Evolutionary conservation across 2,113 vertebrate genomes (phyloP).

Genomic region (Sinocyclocheilus maitianheensis): DNA sequence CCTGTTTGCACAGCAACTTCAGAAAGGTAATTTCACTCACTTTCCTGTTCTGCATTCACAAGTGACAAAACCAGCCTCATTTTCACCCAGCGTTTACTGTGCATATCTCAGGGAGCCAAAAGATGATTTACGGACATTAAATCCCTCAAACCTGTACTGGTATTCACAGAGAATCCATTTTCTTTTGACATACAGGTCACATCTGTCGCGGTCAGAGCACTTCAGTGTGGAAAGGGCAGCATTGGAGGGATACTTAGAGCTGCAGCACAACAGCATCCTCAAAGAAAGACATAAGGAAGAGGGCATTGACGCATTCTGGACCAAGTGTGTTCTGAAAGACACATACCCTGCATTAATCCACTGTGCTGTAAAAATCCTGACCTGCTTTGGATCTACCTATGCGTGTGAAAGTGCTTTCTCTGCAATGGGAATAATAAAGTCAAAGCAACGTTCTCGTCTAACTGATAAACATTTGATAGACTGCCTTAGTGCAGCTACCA

Average conservation of each 20-base stretch:
- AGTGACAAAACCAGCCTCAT: neutral
- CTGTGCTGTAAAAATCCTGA: neutral
- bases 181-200: neutral
- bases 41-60: neutral
- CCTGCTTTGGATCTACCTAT: slow-evolving; percentile 3
- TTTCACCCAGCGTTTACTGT: neutral
- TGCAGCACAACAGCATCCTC: neutral
- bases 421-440: slow-evolving; percentile 2
- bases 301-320: neutral
- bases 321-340: neutral
- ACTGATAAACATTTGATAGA: too few species aligned
- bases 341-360: neutral
- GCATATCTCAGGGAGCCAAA: neutral
- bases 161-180: neutral
- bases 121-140: neutral
- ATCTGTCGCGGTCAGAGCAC: neutral
- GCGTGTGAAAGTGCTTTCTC: neutral
- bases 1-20: neutral
- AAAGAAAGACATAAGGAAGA: neutral
- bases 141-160: neutral
- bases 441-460: neutral
- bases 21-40: neutral
- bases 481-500: too few species aligned
- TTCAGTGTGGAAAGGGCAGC: neutral
- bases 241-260: neutral